Conservation (phyloP, 2,113 vertebrate species). For the Petromus typicus region DNA sequence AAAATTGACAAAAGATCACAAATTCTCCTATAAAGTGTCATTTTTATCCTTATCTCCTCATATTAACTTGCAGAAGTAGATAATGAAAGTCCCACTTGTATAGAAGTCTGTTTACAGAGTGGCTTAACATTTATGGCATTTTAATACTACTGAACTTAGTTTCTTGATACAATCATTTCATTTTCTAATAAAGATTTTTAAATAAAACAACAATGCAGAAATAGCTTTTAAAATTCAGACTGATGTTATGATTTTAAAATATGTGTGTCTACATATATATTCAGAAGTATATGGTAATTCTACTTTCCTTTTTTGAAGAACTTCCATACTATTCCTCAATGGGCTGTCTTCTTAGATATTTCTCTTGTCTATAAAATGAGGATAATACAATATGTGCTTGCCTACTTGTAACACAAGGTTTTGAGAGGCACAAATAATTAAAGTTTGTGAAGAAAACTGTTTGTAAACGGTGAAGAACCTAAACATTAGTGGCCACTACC, state of each 20-base stretch:
- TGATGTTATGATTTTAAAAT: conserved; percentile 30
- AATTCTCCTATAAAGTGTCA: neutral
- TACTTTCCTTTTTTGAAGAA: neutral
- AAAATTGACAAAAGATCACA: neutral
- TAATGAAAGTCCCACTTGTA: neutral
- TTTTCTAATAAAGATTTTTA: neutral
- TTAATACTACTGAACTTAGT: neutral
- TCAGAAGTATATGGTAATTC: neutral
- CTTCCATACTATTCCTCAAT: neutral
- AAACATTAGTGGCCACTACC: neutral
- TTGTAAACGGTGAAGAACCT: neutral
- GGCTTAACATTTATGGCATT: neutral
- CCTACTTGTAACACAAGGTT: neutral
- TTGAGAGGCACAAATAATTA: conserved; percentile 36
- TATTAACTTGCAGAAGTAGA: neutral
- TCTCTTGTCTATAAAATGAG: conserved; percentile 13
- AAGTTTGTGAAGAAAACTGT: conserved; percentile 11
- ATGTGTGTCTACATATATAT: neutral
- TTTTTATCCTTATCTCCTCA: neutral
- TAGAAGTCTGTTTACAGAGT: neutral
- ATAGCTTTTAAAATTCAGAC: neutral
- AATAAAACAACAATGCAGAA: neutral
- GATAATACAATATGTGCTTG: neutral
- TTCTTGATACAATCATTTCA: neutral
- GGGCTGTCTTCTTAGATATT: neutral